Conservation (phyloP, 2,113 vertebrate species). For the Cephalopterus ornatus region DNA sequence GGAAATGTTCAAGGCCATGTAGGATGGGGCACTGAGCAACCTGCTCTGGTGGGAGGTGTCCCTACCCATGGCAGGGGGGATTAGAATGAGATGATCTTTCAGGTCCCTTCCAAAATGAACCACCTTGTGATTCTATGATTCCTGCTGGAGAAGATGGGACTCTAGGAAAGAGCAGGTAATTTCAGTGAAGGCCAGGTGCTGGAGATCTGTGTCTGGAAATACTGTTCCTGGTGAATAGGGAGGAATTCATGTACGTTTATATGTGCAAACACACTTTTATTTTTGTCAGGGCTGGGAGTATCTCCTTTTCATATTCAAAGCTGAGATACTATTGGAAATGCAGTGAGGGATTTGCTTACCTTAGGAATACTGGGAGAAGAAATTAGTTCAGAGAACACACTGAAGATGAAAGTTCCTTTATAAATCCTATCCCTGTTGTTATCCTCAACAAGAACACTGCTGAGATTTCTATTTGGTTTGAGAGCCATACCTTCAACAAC, state of each 20-base stretch:
- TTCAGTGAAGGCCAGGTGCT: not conserved
- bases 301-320: not conserved
- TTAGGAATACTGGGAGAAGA: not conserved
- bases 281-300: not conserved
- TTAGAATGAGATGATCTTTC: not conserved
- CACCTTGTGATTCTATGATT: not conserved
- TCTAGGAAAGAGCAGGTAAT: not conserved
- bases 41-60: not conserved
- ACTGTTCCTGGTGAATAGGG: not conserved
- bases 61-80: not conserved
- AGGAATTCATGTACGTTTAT: not conserved
- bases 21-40: not conserved
- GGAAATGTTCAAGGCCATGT: not conserved
- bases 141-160: not conserved
- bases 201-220: not conserved
- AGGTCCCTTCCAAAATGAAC: not conserved
- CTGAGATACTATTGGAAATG: not conserved
- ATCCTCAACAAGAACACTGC: not conserved
- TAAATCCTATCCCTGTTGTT: not conserved
- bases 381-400: not conserved
- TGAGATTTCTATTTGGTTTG: not conserved
- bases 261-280: fast-evolving
- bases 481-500: not conserved
- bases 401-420: not conserved
- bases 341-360: not conserved